Conservation (phyloP, 1,140 invertebrate genomes). For the Brachystomella parvula region DNA sequence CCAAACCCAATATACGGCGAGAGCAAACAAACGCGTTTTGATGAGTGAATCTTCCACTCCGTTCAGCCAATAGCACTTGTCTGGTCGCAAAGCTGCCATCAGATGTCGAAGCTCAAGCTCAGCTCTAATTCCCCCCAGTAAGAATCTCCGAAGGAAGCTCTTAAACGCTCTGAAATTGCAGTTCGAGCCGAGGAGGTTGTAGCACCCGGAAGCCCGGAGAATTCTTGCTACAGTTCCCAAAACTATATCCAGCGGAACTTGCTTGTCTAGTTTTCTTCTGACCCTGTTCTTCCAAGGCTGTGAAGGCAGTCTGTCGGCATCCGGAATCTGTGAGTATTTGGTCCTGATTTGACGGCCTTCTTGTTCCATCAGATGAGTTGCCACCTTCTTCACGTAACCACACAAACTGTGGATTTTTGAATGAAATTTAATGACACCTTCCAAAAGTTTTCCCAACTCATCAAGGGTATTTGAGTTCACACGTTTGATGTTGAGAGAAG, state of each 20-base stretch:
- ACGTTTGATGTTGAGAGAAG: no score
- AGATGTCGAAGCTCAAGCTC: background rate
- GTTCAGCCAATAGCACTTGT: background rate
- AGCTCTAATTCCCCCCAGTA: background rate
- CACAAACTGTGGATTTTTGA: background rate
- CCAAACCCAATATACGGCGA: background rate
- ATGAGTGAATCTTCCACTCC: background rate
- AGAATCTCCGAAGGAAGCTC: background rate
- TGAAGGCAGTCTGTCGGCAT: background rate
- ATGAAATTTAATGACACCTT: background rate
- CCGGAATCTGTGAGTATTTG: background rate
- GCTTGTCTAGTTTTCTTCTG: background rate
- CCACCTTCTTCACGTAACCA: background rate
- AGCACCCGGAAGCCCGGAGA: background rate
- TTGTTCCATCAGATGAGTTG: background rate
- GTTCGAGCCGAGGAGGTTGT: background rate
- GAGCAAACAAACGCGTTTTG: background rate
- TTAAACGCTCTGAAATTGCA: background rate
- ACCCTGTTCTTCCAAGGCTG: background rate
- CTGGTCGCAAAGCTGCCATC: background rate
- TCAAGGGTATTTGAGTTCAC: no score
- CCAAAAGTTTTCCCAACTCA: no score
- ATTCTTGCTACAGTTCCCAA: background rate
- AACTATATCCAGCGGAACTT: background rate
- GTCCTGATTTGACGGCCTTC: background rate